Base-by-base conservation (phyloP, 2,888 invertebrate species). In the Phortica okadai region DNA sequence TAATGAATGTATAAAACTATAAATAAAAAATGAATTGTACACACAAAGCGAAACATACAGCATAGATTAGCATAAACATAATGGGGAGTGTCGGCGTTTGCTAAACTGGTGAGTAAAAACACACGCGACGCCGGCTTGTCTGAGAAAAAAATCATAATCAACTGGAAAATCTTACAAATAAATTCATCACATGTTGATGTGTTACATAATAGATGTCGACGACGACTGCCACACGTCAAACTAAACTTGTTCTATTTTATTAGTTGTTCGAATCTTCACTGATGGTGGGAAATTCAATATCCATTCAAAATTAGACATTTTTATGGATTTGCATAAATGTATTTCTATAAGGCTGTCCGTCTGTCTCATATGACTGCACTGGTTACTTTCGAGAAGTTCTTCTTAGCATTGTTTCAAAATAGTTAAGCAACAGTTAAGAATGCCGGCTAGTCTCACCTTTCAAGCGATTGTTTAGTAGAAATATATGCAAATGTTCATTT, bases 11-110 rank as follows among this genome's bases (percentile, higher is more conserved):
- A 67, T 67, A 45, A 67, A 67, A 50, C 14, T 67, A 64, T 41
- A 10, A 64, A 64, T 41, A 64, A 64, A 33, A 64, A 44, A 67
- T 67, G 44, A 44, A 14, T 16, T 67, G 42, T 44, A 44, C 42
- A 44, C 16, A 67, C n/a, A 67, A 21, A 67, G 59, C 59, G n/a
- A 16, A 67, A 14, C 2, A 64, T 14, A 14, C 50, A 50, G 50
- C 50, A 14, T 64, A 44, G 8, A 67, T 67, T 67, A n/a, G 14
- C 67, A 67, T 67, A 67, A 67, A 41, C 41, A 67, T 67, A 67
- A 41, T 64, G 64, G 14, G 21, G 5, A 64, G 41, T 11, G 50
- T 8, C 6, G 14, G 50, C 14, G 50, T 50, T 33, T 10, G 41
- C 33, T 33, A 33, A 41, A n/a, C 7, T 16, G 59, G 41, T 11